Evolutionary conservation across 2,888 invertebrate species (phyloP), one percentile per base, ranked within the genome.

Genomic region (Unio delphinus): DNA sequence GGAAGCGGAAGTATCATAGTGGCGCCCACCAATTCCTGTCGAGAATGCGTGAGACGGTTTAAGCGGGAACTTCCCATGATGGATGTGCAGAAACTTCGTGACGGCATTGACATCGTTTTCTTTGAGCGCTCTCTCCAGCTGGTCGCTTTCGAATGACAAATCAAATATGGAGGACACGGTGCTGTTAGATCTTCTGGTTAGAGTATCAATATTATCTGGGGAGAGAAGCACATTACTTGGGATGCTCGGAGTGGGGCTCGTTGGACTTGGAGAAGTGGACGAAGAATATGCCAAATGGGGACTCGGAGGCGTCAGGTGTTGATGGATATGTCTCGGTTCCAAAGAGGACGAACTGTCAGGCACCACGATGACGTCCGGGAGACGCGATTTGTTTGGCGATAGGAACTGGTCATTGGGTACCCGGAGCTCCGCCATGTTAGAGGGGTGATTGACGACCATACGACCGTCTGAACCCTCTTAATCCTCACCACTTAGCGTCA

Each of bases 71-170:
- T 85, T 91, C 77, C 91, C 90, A 80, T 91, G 91, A 80, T 92
- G 92, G n/a, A 92, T 85, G 75, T 92, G 91, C 60, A 92, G 87
- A 30, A 92, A 90, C 69, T 91, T 90, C 76, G 90, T 91, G 62
- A 92, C 91, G 62, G 90, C 86, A 68, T 88, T 82, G 28, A 90
- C 89, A 84, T 92, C 92, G 84, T 92, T 92, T 78, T 90, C 90
- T 64, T 90, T 89, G 64, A 92, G 90, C 8, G 92, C 92, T 30
- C 90, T 83, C 79, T 92, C 92, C 76, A 92, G 87, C 76, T 91
- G 90, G 65, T 91, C 91, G 57, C 91, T 91, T 81, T 91, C 91
- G 54, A 87, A 85, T 28, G 90, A 89, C 70, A 91, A 84, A 81
- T 91, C 91, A 79, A 90, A 90, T 76, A 91, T 89, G 65, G 91